These are phyloP conservation scores for Bradypodion ventrale DNA, from an alignment of 2,797 vertebrate genomes.

Conservation along the genomic window DNA sequence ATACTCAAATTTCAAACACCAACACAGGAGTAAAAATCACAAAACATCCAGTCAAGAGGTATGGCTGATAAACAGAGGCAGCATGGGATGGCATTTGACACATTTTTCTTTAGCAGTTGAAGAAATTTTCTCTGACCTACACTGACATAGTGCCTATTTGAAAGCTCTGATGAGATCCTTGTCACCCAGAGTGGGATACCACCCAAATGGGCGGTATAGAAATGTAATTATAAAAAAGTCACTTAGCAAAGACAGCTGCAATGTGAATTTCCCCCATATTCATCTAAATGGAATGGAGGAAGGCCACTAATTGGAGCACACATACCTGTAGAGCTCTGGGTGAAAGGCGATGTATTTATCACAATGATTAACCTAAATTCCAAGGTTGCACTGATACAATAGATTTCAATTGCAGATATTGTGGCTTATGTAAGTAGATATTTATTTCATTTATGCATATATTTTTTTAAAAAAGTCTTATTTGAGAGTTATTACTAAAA, in stretches of 20 bases:
- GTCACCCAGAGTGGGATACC: no score
- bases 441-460: constrained; percentile 20
- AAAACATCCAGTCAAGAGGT: no score
- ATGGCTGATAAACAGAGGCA: no score
- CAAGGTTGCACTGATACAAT: constrained; percentile 7
- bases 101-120: no score
- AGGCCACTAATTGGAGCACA: background rate
- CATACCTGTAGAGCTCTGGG: background rate
- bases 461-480: constrained; percentile 26
- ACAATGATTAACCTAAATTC: background rate
- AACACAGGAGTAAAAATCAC: no score
- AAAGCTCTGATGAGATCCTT: no score
- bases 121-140: no score
- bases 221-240: no score
- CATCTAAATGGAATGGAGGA: background rate
- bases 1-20: no score
- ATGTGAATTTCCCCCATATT: background rate
- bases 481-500: background rate
- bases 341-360: background rate
- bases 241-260: background rate
- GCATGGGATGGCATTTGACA: no score
- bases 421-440: constrained; percentile 4
- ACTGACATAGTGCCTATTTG: no score
- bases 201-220: no score
- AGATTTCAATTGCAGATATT: background rate